Percentiles rank a stretch among this genome's conserved stretches.
Evolutionary conservation across 2,888 invertebrate genomes (phyloP).

Genomic region (Drosophila fungiperda): DNA sequence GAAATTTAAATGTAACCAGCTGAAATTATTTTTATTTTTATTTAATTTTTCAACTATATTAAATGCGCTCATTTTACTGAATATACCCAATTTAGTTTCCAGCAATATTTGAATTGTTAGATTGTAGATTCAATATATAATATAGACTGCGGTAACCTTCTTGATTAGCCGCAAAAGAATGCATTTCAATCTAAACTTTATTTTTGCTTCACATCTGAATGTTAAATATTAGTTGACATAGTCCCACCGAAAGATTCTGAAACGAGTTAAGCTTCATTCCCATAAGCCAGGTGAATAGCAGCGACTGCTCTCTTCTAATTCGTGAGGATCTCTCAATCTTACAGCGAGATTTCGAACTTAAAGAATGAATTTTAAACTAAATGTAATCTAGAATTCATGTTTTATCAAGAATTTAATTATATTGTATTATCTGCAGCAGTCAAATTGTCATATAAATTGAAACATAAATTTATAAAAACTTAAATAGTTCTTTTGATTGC

Average conservation of each 20-base stretch:
- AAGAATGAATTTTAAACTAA: background rate
- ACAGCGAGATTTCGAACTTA: background rate
- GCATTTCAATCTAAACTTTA: background rate
- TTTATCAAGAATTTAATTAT: background rate
- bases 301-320: constrained; percentile 29
- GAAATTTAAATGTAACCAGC: background rate
- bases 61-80: background rate
- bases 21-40: too few species aligned
- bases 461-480: too few species aligned
- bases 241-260: background rate
- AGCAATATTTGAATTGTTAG: background rate
- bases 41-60: background rate
- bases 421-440: background rate
- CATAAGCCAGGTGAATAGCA: constrained; percentile 7
- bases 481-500: background rate
- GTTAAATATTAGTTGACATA: background rate
- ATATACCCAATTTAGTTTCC: background rate
- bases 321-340: constrained; percentile 19
- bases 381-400: background rate
- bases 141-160: background rate
- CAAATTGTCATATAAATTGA: background rate
- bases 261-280: background rate
- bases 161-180: background rate
- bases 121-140: background rate
- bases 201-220: background rate